Evolutionary conservation across 2,797 vertebrate genomes (phyloP).

Genomic region (Myotis myotis): DNA sequence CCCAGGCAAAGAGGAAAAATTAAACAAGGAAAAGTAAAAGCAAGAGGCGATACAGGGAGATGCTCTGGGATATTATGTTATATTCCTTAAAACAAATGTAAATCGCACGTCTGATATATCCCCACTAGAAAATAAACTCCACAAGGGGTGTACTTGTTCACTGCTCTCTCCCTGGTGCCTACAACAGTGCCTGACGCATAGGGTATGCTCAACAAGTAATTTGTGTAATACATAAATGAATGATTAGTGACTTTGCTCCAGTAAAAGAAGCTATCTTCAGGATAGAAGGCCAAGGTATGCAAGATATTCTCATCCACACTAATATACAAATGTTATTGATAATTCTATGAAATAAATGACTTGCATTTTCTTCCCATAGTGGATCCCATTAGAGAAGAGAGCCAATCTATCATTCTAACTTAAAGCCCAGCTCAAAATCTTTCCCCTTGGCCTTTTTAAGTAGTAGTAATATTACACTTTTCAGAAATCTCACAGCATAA

Average conservation of each 20-base stretch:
- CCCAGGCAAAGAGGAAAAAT: background rate
- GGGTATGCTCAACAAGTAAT: background rate
- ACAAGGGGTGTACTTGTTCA: background rate
- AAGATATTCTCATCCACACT: background rate
- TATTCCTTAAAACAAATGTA: slow-evolving; percentile 9
- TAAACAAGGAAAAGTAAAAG: background rate
- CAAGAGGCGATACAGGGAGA: background rate
- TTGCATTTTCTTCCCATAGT: background rate
- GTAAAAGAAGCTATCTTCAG: background rate
- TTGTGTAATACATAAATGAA: background rate
- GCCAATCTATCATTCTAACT: background rate
- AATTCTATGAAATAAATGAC: background rate
- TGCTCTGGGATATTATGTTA: background rate
- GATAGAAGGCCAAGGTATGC: background rate
- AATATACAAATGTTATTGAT: background rate
- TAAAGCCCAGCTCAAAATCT: background rate
- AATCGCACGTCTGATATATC: background rate
- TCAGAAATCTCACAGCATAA: background rate
- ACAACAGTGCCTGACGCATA: background rate
- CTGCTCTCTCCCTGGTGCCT: background rate
- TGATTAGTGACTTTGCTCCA: background rate
- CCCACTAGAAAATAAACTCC: background rate
- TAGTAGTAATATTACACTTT: background rate
- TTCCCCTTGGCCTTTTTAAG: background rate
- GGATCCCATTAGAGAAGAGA: background rate